Evolutionary conservation across 2,113 vertebrate genomes (phyloP), one percentile per base, ranked within the genome.

Genomic region (Cacatua alba): DNA sequence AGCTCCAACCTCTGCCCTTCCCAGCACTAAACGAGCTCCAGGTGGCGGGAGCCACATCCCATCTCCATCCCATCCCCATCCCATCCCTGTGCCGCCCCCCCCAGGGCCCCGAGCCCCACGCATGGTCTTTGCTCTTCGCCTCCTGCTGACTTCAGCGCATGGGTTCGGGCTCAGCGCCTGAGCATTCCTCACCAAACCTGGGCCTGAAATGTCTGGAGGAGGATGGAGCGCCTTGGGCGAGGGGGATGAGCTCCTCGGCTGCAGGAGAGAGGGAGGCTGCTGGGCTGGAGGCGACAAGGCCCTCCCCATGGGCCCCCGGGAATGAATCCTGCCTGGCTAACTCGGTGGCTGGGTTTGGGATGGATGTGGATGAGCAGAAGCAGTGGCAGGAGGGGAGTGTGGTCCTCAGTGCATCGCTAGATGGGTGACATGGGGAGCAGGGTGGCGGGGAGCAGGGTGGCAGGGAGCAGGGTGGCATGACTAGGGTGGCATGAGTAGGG

Each of bases 161-260:
- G 49, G 62, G 82, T 87, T 92, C 88, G 81, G 95, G 95, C 96
- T 96, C 90, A 10, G 95, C 74, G 92, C 95, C 94, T 87, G 95
- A 67, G 67, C 92, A 96, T 97, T 97, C 95, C 96, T 96, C 23
- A 19, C 78, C 78, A 96, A 97, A 97, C 94, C 96, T 94, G 95
- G 95, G 90, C 92, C 94, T 91, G 86, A 94, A 96, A 96, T 94
- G 95, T 96, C 95, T 91, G 91, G 96, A 96, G 95, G 94, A 95
- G 94, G 93, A 90, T 69, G 62, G 81, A 97, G 94, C 60, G 89
- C 95, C 91, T 90, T 63, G 95, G 77, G 92, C 80, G 65, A 95
- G 92, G 89, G 95, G 92, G 96, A 95, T 48, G 91, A 91, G 93
- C 83, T 93, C 94, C 65, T 93, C 92, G 41, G 76, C 88, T 95